Percentiles rank a stretch among this genome's conserved stretches.
These are phyloP conservation scores for Dysmachus trigonus DNA, from an alignment of 2,888 invertebrate genomes.

Conservation along the genomic window DNA sequence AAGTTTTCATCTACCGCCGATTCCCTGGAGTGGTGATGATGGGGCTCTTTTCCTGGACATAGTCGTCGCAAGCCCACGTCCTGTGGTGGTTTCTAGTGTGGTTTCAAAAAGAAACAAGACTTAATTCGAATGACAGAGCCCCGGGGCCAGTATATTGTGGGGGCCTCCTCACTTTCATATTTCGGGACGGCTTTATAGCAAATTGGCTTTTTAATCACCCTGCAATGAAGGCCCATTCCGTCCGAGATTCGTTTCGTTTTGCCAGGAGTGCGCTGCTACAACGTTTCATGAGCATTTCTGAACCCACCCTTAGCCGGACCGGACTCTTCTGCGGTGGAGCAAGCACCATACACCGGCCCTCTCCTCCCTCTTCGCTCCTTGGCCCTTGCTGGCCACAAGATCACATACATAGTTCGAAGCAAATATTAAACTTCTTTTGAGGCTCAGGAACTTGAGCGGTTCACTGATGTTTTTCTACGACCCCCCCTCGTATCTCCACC, in stretches of 20 bases:
- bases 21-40: neutral
- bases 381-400: neutral
- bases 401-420: neutral
- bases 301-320: neutral
- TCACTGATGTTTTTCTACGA: neutral
- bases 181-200: neutral
- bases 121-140: neutral
- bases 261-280: neutral
- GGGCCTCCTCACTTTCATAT: neutral
- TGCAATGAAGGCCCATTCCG: neutral
- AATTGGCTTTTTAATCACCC: constrained; percentile 16
- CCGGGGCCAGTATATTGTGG: neutral
- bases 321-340: neutral
- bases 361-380: neutral
- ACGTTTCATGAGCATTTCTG: neutral
- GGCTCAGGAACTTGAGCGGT: neutral
- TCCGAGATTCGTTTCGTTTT: neutral
- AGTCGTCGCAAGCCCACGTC: neutral
- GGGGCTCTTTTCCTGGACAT: neutral
- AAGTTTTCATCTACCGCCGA: constrained; percentile 22
- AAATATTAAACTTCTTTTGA: constrained; percentile 2
- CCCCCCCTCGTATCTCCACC: neutral
- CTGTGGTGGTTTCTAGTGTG: neutral
- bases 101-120: neutral
- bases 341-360: neutral